Evolutionary conservation across 2,113 vertebrate species (phyloP).

Genomic region (Phocoena sinus): DNA sequence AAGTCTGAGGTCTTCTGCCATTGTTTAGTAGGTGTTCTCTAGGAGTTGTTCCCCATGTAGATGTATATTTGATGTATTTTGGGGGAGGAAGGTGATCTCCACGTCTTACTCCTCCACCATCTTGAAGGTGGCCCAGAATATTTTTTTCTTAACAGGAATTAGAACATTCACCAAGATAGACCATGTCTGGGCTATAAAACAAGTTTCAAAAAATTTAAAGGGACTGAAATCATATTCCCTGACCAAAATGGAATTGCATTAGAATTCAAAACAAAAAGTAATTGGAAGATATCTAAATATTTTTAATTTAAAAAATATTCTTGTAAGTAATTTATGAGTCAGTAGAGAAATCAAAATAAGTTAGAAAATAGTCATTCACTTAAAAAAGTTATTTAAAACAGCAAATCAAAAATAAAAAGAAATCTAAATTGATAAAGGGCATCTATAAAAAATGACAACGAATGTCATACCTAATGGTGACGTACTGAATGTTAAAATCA

Average conservation of each 20-base stretch:
- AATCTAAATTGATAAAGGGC: not conserved
- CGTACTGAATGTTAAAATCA: not conserved
- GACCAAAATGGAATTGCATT: not conserved
- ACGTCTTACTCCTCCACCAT: too few relatives aligned
- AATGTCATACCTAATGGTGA: not conserved
- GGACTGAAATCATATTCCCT: not conserved
- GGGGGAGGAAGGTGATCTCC: too few relatives aligned
- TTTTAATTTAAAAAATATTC: not conserved
- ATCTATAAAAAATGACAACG: not conserved
- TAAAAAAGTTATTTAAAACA: not conserved
- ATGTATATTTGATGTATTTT: too few relatives aligned
- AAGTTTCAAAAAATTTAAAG: not conserved
- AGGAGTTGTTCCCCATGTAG: too few relatives aligned
- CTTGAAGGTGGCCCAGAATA: too few relatives aligned
- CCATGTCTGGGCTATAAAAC: not conserved
- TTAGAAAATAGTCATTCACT: not conserved
- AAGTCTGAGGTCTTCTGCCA: too few relatives aligned
- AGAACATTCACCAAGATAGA: not conserved
- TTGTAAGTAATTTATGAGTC: not conserved
- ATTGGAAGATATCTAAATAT: not conserved
- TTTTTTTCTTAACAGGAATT: not conserved
- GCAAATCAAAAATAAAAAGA: not conserved
- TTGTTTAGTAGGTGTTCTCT: too few relatives aligned
- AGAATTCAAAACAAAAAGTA: not conserved
- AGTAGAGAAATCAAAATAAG: not conserved